Evolutionary conservation across 2,113 vertebrate species (phyloP).

Genomic region (Peucedramus taeniatus): DNA sequence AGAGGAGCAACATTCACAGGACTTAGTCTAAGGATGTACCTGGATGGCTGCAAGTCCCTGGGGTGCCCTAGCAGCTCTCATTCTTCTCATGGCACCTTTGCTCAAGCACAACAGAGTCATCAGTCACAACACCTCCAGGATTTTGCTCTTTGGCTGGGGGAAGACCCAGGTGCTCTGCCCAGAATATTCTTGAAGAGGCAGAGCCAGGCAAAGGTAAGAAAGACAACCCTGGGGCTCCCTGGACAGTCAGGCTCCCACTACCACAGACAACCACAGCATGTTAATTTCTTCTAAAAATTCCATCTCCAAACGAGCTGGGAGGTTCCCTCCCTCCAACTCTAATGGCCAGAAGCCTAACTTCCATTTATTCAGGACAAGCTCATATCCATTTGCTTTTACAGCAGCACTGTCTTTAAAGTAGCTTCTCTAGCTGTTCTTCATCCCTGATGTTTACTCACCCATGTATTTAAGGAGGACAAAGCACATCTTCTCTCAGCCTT

Average conservation of each 20-base stretch:
- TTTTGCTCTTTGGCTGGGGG: neutral
- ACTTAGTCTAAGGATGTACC: neutral
- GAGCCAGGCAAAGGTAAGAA: neutral
- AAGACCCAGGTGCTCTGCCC: neutral
- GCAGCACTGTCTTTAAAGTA: neutral
- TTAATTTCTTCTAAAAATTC: neutral
- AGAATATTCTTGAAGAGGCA: neutral
- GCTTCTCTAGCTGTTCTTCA: constrained; percentile 5
- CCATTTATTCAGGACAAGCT: neutral
- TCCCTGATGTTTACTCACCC: neutral
- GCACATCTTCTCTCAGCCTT: neutral
- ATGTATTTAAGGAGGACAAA: neutral
- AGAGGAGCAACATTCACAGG: neutral
- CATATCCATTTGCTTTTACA: neutral
- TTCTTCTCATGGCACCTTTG: neutral
- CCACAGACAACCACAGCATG: neutral
- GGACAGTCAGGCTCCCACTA: neutral
- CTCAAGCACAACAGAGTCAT: neutral
- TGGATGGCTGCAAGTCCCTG: neutral
- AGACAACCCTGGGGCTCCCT: neutral
- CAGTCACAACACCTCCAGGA: neutral
- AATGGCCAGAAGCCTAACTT: neutral
- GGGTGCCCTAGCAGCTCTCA: neutral
- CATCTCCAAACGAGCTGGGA: neutral
- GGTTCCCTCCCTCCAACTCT: neutral